These are phyloP conservation scores for Hylia prasina DNA, from an alignment of 2,113 vertebrate genomes.

Conservation along the genomic window DNA sequence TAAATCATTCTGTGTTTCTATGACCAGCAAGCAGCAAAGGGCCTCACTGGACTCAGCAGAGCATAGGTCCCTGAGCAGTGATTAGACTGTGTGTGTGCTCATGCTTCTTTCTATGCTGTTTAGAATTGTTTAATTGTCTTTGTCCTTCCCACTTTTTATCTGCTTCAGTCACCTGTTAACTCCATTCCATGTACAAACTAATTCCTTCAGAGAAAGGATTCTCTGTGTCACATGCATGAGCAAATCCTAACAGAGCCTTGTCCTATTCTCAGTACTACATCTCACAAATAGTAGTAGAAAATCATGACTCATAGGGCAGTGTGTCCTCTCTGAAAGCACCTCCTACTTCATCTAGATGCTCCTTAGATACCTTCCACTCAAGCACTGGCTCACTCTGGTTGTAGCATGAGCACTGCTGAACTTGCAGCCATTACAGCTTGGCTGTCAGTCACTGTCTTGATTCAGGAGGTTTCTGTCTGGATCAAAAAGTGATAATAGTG, in stretches of 20 bases:
- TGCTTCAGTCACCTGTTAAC: slow-evolving; percentile 24
- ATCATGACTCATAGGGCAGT: neutral
- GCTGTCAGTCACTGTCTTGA: neutral
- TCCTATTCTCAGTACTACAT: neutral
- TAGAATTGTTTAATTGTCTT: slow-evolving; percentile 15
- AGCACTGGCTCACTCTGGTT: neutral
- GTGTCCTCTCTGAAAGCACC: slow-evolving; percentile 12
- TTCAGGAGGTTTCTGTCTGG: neutral
- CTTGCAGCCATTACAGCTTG: neutral
- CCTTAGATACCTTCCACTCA: neutral
- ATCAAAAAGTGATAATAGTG: neutral
- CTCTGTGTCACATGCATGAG: neutral
- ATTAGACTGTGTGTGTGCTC: neutral
- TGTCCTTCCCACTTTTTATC: neutral
- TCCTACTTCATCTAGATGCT: neutral
- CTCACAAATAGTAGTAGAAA: neutral
- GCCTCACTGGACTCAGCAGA: neutral
- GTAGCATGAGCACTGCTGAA: neutral
- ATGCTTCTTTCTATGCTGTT: slow-evolving; percentile 24
- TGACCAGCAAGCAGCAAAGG: neutral
- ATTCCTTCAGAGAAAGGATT: neutral
- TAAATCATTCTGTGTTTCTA: neutral
- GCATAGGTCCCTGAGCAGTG: neutral
- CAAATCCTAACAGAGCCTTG: neutral
- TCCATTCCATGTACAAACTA: neutral